Evolutionary conservation across 1,140 invertebrate species (phyloP).

Genomic region (Helicoverpa zea): DNA sequence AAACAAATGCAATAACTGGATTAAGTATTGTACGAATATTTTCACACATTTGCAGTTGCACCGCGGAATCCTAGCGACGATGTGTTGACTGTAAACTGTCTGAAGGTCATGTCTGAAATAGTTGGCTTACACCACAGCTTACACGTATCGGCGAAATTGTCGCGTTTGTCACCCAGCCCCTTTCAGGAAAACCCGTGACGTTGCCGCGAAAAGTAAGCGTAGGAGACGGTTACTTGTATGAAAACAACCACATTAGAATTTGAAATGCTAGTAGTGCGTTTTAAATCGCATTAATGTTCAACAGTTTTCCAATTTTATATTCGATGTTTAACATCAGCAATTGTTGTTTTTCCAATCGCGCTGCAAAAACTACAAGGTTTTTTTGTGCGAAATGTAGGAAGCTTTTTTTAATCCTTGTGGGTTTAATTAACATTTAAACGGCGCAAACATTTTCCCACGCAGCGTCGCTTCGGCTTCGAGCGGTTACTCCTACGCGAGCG

Average conservation of each 20-base stretch:
- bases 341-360: no score
- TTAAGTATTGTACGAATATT: no score
- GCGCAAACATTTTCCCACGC: slow-evolving; percentile 39
- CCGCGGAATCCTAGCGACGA: no score
- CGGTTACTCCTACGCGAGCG: slow-evolving; percentile 44
- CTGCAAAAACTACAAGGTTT: no score
- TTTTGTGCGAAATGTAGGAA: not conserved
- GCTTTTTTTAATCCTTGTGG: not conserved
- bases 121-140: not conserved
- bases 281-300: no score
- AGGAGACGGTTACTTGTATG: not conserved
- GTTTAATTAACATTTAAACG: slow-evolving; percentile 17
- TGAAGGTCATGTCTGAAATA: slow-evolving; percentile 15
- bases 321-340: no score
- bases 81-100: slow-evolving; percentile 5
- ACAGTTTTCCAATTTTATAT: no score
- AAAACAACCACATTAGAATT: not conserved
- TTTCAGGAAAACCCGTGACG: slow-evolving; percentile 26
- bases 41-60: not conserved
- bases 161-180: slow-evolving; percentile 1
- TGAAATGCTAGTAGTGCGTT: no score
- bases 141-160: not conserved
- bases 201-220: not conserved
- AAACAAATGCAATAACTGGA: no score
- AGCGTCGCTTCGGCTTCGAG: not conserved